A percentile compares a stretch with the other conserved stretches of the same genome.
These are phyloP conservation scores for Eurytemora carolleeae DNA, from an alignment of 1,140 invertebrate genomes.

Conservation along the genomic window DNA sequence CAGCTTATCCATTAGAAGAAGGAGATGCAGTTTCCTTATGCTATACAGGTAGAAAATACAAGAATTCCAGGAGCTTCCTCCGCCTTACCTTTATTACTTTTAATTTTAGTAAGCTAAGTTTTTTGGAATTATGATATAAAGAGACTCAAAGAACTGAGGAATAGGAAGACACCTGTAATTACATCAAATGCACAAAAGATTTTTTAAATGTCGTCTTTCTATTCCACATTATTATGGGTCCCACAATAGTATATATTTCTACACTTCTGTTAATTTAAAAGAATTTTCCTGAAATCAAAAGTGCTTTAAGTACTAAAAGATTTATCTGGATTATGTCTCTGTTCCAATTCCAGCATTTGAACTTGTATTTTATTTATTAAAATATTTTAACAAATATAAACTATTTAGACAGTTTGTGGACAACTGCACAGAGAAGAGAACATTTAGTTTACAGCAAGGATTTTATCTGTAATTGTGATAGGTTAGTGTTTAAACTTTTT, in stretches of 20 bases:
- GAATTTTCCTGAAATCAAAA: background rate
- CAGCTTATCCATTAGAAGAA: background rate
- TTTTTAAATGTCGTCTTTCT: no score
- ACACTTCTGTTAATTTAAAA: background rate
- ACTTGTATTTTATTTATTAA: background rate
- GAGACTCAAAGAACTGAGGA: background rate
- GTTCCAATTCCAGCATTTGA: background rate
- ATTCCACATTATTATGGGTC: no score
- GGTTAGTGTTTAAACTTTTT: background rate
- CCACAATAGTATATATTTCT: no score
- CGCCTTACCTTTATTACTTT: no score
- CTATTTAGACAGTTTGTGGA: background rate
- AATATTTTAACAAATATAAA: background rate
- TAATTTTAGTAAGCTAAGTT: background rate
- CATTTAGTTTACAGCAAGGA: background rate
- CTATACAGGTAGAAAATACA: background rate
- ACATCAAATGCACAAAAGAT: background rate
- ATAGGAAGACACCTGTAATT: background rate
- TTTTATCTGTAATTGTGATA: background rate
- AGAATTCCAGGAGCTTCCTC: background rate
- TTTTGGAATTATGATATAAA: background rate
- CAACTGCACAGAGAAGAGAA: background rate
- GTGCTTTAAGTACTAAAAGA: background rate
- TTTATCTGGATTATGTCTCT: background rate
- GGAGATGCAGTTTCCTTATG: background rate